Base-by-base conservation (phyloP, 2,888 invertebrate genomes). In the Xanthorhoe designata region DNA sequence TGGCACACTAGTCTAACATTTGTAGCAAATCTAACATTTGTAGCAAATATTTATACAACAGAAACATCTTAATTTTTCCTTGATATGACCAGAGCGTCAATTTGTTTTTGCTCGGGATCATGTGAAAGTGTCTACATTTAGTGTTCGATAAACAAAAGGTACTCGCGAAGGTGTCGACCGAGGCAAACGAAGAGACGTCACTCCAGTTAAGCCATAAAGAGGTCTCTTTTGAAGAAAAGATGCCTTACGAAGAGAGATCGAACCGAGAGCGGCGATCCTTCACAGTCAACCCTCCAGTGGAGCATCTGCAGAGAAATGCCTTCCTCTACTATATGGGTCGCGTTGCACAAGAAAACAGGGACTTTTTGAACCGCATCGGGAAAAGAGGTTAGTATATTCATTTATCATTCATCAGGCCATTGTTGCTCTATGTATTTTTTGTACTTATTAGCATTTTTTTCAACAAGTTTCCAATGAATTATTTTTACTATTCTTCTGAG, bases 211-310 rank as follows among this genome's bases (percentile, higher is more conserved):
- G 18, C 10, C 29, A 56, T 0, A 45, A 45, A 45, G 32, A 51
- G 42, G 51, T 17, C 0, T 15, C 18, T 15, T 35, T 17, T 38
- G 38, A 64, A 59, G 19, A 61, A 52, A 89, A 88, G 87, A 89
- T 87, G 74, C 69, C 79, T 75, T 80, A 76, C 75, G 81, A 79
- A 73, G 81, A 79, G 63, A 67, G 73, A 69, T 67, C 75, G 69
- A 70, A 75, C 78, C 86, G 90, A 61, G 70, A 79, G 4, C 87
- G 90, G 24, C 85, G 89, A 49, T 82, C 86, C 8, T 83, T 90
- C 79, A 83, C 88, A 66, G 86, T 92, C 73, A 89, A 90, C 70
- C 90, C 90, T 0, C 87, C 92, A 0, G 84, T 87, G 59, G 91
- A 91, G 47, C 66, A 86, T 38, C 78, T 91, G 61, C 89, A 90